Base-by-base conservation (phyloP, 1,140 invertebrate genomes). In the Pseudobourletiella spinata region DNA sequence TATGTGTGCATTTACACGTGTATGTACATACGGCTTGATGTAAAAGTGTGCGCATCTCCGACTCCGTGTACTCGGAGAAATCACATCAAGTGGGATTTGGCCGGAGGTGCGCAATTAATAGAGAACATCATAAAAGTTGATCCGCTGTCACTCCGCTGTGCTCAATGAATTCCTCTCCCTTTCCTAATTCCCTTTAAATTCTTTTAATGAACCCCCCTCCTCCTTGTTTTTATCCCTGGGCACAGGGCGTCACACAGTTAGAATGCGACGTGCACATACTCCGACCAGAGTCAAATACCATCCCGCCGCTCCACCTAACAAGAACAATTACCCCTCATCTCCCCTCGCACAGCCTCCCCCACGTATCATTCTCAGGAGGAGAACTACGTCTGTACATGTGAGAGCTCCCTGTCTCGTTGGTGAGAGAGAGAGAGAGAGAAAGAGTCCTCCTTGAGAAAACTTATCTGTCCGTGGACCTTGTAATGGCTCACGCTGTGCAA, bases 121-220 rank as follows among this genome's bases (percentile, higher is more conserved):
- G 58, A 42, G 59, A 64, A 63, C 44, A 66, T 69, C 67, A 69
- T 69, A 69, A 69, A 69, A 69, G 64, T 69, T 69, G 67, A 69
- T 64, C 67, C 61, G 44, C 57, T 69, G 67, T 69, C 67, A 69
- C 46, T 69, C 50, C 32, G 59, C n/a, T 24, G 44, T 59, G 58
- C 59, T 58, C 67, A 57, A 56, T 69, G 61, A 66, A 63, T 69
- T 69, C 61, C 59, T 66, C 59, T 66, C 50, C 57, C 46, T 39
- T 25, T 61, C 64, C 57, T 70, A 70, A 70, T 70, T 70, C 68
- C 68, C 57, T 62, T 64, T 66, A 65, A 70, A 69, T 70, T 70
- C 68, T 70, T 70, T 70, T 70, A 70, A 70, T 70, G 68, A 70
- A 70, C 59, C 48, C 54, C 51, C 51, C 63, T 57, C 48, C 54